Base-by-base conservation (phyloP, 2,888 invertebrate species). In the Aspidiotus rigidus region DNA sequence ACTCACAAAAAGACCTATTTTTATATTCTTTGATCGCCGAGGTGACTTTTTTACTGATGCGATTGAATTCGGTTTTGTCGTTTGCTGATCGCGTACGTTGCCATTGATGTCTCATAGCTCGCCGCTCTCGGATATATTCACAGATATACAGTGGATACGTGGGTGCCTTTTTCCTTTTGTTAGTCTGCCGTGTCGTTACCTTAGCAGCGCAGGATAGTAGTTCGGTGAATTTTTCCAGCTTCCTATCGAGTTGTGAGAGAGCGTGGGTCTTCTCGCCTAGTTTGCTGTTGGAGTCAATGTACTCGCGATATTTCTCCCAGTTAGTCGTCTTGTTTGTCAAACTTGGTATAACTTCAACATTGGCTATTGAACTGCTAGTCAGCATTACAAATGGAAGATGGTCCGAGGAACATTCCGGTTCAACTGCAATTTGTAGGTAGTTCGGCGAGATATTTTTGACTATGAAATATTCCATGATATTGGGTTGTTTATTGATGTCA, bases 71-170 rank as follows among this genome's bases (percentile, higher is more conserved):
- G n/a, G n/a, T n/a, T n/a, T n/a, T n/a, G n/a, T n/a, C n/a, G n/a
- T n/a, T n/a, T n/a, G n/a, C n/a, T n/a, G n/a, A n/a, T n/a, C n/a
- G n/a, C n/a, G n/a, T n/a, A n/a, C n/a, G n/a, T n/a, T n/a, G n/a
- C n/a, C n/a, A n/a, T n/a, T n/a, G n/a, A n/a, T n/a, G 49, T 49
- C 49, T 11, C 49, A 49, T 49, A 6, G 6, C 49, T 49, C 49
- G 49, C 49, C 49, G n/a, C n/a, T 49, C 49, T 49, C 49, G 49
- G n/a, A 49, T 49, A 49, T 49, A 49, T 49, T 49, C n/a, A 49
- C 49, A 49, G 49, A 49, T 49, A 49, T 49, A n/a, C 49, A 6
- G 49, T 49, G n/a, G n/a, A 49, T 49, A 49, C 10, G 49, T 49
- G 49, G 49, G n/a, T 6, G 11, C 49, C n/a, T 49, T 49, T 49